Base-by-base conservation (phyloP, 2,113 vertebrate species). In the Stegastes partitus region DNA sequence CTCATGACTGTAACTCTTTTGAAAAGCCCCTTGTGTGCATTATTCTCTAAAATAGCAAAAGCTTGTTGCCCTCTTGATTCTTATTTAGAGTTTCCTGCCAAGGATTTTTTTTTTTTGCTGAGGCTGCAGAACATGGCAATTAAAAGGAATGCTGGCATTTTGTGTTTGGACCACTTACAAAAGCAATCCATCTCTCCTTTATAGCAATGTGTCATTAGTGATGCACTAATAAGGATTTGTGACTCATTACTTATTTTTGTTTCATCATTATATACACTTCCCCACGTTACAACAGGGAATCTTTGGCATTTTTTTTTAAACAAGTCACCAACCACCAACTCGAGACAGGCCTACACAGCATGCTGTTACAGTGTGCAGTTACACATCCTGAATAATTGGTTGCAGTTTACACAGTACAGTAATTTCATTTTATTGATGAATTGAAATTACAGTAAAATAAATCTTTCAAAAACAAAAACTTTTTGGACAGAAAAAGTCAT, bases 141-240 rank as follows among this genome's bases (percentile, higher is more conserved):
- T 89, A 87, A 77, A 65, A 86, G 74, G 84, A 91, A 83, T 80
- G 79, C 74, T 90, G 80, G 75, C 82, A 84, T 88, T 79, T 87
- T 74, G 51, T 69, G 76, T 87, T 83, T 88, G 82, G 75, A 81
- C 66, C 58, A 56, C 37, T 79, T 71, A 74, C 64, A 85, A 82
- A 85, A 84, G 77, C 65, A 86, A 66, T 76, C 12, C 39, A 56
- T 77, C 53, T 81, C 64, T 62, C 49, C 61, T 74, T 77, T 58
- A 50, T 72, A 65, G 68, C 68, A 83, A 25, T 54, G 57, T 67
- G 53, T 83, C 51, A 79, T 75, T 79, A 66, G 59, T 39, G 74
- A 79, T 80, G 77, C 80, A 68, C 68, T 86, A 82, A 75, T 87
- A 58, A 83, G 73, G 47, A 84, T 82, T 83, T 81, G 55, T 86